These are phyloP conservation scores for Nymphalis polychloros DNA, from an alignment of 2,888 invertebrate species.

Conservation along the genomic window DNA sequence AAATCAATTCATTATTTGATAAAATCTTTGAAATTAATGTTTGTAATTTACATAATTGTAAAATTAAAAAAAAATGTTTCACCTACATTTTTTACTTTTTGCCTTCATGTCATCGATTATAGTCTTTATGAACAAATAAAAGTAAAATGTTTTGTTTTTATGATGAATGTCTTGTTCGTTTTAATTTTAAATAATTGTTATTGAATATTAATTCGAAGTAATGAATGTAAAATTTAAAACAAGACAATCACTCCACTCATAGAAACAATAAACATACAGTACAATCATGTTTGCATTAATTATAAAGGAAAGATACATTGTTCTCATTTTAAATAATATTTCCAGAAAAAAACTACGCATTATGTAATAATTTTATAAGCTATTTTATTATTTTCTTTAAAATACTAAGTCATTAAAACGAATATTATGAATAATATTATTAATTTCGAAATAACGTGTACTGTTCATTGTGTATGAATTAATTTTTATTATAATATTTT, in stretches of 20 bases:
- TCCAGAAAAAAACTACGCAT: constrained; percentile 8
- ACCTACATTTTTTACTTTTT: no score
- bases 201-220: not conserved
- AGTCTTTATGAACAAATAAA: no score
- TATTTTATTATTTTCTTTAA: constrained; percentile 25
- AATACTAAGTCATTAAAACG: constrained; percentile 35
- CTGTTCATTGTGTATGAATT: constrained; percentile 23
- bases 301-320: constrained; percentile 14
- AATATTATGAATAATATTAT: constrained; percentile 20
- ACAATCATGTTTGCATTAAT: constrained; percentile 63
- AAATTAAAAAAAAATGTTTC: no score
- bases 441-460: constrained; percentile 22
- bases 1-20: not conserved
- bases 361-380: constrained; percentile 6
- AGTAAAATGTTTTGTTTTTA: no score
- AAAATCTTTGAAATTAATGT: no score
- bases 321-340: constrained; percentile 3
- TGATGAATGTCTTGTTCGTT: no score
- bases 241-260: not conserved
- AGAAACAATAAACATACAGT: constrained; percentile 51
- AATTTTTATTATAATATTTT: constrained; percentile 21
- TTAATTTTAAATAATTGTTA: no score
- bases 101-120: no score
- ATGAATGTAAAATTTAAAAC: not conserved
- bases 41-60: no score